Conservation (phyloP, 2,797 vertebrate species). For the Anas georgica region DNA sequence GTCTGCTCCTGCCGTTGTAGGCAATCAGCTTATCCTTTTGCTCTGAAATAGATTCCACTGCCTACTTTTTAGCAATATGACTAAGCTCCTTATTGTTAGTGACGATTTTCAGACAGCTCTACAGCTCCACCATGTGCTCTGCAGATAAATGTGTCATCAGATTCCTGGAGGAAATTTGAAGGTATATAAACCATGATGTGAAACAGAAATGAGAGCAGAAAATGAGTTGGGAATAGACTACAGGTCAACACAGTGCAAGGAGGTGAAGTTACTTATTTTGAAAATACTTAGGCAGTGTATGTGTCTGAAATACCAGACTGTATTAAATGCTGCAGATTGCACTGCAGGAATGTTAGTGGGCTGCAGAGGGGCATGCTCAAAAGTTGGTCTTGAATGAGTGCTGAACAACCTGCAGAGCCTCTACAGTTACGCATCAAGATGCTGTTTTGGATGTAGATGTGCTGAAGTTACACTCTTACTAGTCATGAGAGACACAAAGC, state of each 20-base stretch:
- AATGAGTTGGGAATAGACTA: not conserved
- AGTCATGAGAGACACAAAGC: not conserved
- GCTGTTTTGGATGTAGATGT: not conserved
- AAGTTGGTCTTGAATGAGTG: not conserved
- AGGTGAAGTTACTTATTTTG: not conserved
- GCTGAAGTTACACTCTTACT: not conserved
- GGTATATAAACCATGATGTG: not conserved
- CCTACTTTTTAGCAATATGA: not conserved
- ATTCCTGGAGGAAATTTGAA: not conserved
- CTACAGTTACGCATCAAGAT: not conserved
- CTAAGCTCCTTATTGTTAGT: not conserved
- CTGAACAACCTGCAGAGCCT: not conserved
- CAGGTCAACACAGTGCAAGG: not conserved
- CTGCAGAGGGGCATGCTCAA: not conserved
- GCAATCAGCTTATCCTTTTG: not conserved
- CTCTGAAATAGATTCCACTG: constrained; percentile 9
- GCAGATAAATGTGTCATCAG: not conserved
- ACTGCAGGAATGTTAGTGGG: not conserved
- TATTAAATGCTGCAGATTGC: not conserved
- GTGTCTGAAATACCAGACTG: not conserved
- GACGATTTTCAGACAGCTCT: not conserved
- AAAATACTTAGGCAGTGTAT: not conserved
- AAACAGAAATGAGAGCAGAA: not conserved
- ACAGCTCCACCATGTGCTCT: constrained; percentile 45
- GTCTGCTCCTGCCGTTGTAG: not conserved